Evolutionary conservation across 2,113 vertebrate genomes (phyloP).

Genomic region (Progne subis): DNA sequence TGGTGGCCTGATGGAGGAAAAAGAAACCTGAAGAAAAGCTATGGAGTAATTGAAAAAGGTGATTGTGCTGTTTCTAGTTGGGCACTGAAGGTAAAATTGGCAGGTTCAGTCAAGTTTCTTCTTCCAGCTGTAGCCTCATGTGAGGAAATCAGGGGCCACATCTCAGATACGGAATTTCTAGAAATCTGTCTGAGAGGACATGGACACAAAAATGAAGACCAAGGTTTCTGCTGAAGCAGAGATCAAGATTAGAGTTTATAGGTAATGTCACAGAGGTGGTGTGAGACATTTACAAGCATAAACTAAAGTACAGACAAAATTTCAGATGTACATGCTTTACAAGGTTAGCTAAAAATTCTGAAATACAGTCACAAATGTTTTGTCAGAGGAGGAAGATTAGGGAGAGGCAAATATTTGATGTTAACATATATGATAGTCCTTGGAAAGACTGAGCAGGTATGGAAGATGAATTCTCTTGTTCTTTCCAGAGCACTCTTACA

Average conservation of each 20-base stretch:
- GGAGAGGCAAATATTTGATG: neutral
- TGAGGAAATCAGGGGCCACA: neutral
- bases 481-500: neutral
- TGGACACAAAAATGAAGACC: neutral
- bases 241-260: neutral
- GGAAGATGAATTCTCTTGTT: neutral
- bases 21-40: neutral
- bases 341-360: neutral
- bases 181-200: neutral
- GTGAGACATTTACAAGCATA: neutral
- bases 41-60: neutral
- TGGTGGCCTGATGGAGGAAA: neutral
- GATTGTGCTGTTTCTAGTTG: neutral
- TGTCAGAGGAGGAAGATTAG: neutral
- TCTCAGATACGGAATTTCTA: neutral
- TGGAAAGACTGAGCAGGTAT: neutral
- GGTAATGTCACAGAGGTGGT: neutral
- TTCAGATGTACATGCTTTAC: neutral
- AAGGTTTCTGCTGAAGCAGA: neutral
- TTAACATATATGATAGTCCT: fast-evolving
- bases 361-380: neutral
- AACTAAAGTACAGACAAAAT: neutral
- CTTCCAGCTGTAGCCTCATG: neutral
- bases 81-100: neutral
- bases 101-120: neutral